Evolutionary conservation across 1,140 invertebrate species (phyloP).

Genomic region (Drosophila prosaltans): DNA sequence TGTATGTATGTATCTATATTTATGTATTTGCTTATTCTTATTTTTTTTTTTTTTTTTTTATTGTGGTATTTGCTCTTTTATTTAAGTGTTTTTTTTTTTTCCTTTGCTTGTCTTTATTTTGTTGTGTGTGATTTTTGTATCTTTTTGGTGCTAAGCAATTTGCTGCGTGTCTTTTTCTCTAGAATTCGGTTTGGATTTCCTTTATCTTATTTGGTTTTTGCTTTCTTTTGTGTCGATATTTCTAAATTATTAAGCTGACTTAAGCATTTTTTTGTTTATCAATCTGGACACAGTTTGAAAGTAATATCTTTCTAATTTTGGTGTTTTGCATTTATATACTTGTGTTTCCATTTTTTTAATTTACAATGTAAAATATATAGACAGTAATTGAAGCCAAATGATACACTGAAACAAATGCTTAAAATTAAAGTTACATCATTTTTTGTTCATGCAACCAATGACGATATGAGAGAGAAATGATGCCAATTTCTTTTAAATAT

Average conservation of each 20-base stretch:
- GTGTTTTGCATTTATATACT: slow-evolving; percentile 30
- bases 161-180: slow-evolving; percentile 67
- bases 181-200: slow-evolving; percentile 53
- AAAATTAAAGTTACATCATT: slow-evolving; percentile 37
- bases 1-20: not conserved
- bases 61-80: slow-evolving; percentile 12
- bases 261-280: slow-evolving; percentile 27
- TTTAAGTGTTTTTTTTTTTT: slow-evolving; percentile 35
- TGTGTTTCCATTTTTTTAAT: not conserved
- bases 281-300: slow-evolving; percentile 23
- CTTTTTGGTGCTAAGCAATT: slow-evolving; percentile 78
- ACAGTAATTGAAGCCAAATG: slow-evolving; percentile 31
- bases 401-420: slow-evolving; percentile 16
- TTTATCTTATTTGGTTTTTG: slow-evolving; percentile 8
- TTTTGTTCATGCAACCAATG: not conserved
- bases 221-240: slow-evolving; percentile 1
- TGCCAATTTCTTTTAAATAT: not conserved
- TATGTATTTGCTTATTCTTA: slow-evolving; percentile 9
- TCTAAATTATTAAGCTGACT: slow-evolving; percentile 42
- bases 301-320: slow-evolving; percentile 13
- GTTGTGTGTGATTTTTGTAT: slow-evolving; percentile 65
- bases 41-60: slow-evolving; percentile 16
- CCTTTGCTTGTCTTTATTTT: slow-evolving; percentile 56
- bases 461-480: not conserved
- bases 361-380: slow-evolving; percentile 5